These are phyloP conservation scores for Drosophila tanythrix DNA, from an alignment of 2,888 invertebrate genomes.

Conservation along the genomic window DNA sequence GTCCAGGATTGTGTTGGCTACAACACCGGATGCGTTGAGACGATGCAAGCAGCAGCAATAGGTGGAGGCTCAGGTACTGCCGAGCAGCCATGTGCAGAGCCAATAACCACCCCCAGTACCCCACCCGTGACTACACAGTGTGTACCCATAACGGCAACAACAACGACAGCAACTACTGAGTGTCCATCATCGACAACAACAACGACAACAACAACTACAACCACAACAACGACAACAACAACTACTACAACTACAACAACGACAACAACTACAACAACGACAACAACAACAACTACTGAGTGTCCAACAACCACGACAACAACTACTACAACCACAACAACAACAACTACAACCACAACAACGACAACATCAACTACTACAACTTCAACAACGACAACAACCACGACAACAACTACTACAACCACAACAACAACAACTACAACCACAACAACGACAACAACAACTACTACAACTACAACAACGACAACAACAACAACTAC, in stretches of 20 bases:
- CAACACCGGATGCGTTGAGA: slow-evolving; percentile 74
- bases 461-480: slow-evolving; percentile 24
- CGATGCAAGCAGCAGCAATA: slow-evolving; percentile 17
- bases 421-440: no score
- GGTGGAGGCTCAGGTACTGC: slow-evolving; percentile 12
- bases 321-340: slow-evolving; percentile 2
- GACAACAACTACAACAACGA: no score
- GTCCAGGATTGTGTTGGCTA: slow-evolving; percentile 68
- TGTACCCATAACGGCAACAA: no score
- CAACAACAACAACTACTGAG: no score
- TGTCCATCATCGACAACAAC: not conserved
- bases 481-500: no score
- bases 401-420: not conserved
- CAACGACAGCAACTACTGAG: no score
- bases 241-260: slow-evolving; percentile 7
- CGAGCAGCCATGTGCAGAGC: slow-evolving; percentile 36
- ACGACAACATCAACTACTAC: no score
- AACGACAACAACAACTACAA: no score
- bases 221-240: not conserved
- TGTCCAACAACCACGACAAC: no score
- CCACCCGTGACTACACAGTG: slow-evolving; percentile 16
- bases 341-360: not conserved
- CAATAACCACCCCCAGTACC: slow-evolving; percentile 40
- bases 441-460: not conserved
- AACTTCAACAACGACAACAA: slow-evolving; percentile 6